Conservation (phyloP, 2,113 vertebrate species). For the Speoplatyrhinus poulsoni region DNA sequence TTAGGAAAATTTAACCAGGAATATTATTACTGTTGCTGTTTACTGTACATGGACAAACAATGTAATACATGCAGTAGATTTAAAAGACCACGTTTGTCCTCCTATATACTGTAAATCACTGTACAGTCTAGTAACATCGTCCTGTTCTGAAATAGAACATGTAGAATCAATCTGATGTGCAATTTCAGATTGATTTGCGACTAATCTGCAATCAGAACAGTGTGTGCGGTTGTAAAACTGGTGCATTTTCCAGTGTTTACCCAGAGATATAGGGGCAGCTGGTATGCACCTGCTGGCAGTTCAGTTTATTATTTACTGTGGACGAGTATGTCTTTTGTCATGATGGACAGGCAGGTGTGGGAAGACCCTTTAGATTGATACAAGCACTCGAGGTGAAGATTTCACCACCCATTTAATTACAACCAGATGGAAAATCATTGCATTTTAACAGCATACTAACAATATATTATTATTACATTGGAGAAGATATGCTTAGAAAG, state of each 20-base stretch:
- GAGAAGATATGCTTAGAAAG: neutral
- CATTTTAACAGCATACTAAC: neutral
- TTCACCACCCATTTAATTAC: conserved; percentile 62
- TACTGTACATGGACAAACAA: too few species aligned
- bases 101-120: too few species aligned
- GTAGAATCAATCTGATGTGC: conserved; percentile 46
- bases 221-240: conserved; percentile 67
- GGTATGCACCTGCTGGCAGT: conserved; percentile 77
- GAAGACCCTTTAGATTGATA: neutral
- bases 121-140: neutral
- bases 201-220: conserved; percentile 42
- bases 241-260: conserved; percentile 74
- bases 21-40: too few species aligned
- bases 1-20: too few species aligned
- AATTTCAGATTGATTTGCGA: too few species aligned
- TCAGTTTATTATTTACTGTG: conserved; percentile 42
- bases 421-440: neutral
- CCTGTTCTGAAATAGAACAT: neutral
- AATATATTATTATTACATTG: conserved; percentile 1
- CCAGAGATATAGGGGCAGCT: conserved; percentile 76
- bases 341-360: conserved; percentile 60
- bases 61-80: too few species aligned
- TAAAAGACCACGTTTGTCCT: too few species aligned
- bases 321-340: conserved; percentile 62
- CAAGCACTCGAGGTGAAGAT: conserved; percentile 15